Base-by-base conservation (phyloP, 2,113 vertebrate genomes). In the Bucco capensis region DNA sequence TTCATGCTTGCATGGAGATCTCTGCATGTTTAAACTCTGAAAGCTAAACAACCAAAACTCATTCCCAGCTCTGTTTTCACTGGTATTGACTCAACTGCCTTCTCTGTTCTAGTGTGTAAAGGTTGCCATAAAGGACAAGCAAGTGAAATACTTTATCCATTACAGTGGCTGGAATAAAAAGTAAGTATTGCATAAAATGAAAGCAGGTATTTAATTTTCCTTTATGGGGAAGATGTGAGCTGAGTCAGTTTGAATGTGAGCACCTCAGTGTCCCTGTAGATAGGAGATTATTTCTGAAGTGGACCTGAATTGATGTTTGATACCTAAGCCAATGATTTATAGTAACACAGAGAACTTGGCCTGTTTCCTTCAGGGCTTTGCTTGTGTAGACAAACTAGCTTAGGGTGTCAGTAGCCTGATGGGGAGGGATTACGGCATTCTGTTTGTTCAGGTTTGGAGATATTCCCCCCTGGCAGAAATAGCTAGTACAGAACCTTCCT, bases 101-200 rank as follows among this genome's bases (percentile, higher is more conserved):
- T 94, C 61, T 96, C 83, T 85, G 16, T 98, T 98, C 22, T 98
- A 99, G 99, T 99, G 99, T 97, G 99, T 99, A 93, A 99, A 99
- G 95, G 99, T 98, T 97, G 98, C 98, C 97, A 98, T 99, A 97
- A 99, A 99, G 98, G 99, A 99, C 96, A 99, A 99, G 96, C 99
- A 99, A 97, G 99, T 99, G 97, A 99, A 99, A 95, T 99, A 99
- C 97, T 99, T 99, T 42, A 99, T 99, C 98, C 99, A 99, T 98
- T 99, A 99, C 97, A 99, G 99, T 92, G 99, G 99, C 57, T 99
- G 99, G 99, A 99, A 99, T 97, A 99, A 99, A 95, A 99, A 99
- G 99, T 99, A 97, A 99, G 99, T 98, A 85, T 88, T 89, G 61
- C 66, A 17, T 51, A 19, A 17, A 93, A 49, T 25, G 35, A 65